Evolutionary conservation across 2,797 vertebrate species (phyloP).

Genomic region (Phyllotis vaccarum): DNA sequence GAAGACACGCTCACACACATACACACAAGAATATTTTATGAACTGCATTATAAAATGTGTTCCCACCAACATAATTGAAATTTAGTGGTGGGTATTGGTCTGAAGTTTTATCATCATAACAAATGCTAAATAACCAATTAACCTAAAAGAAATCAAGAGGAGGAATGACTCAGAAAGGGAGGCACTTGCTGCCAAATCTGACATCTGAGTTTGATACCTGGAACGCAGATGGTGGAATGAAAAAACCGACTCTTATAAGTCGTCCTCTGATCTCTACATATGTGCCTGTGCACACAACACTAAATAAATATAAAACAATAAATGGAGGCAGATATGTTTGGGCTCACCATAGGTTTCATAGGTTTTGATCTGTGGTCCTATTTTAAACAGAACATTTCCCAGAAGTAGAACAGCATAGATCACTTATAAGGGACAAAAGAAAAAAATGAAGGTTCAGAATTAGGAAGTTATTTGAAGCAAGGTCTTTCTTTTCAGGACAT

Average conservation of each 20-base stretch:
- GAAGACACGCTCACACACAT: rapidly evolving
- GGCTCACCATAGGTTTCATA: not conserved
- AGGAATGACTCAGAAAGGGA: not conserved
- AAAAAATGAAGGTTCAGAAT: not conserved
- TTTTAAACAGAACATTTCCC: not conserved
- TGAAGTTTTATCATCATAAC: too few relatives aligned
- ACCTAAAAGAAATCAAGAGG: not conserved
- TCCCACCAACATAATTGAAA: not conserved
- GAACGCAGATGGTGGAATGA: not conserved
- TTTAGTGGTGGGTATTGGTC: not conserved
- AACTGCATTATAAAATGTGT: not conserved
- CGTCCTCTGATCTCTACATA: not conserved
- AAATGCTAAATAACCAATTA: not conserved
- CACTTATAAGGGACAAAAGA: too few relatives aligned
- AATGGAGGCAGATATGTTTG: not conserved
- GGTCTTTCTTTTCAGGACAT: not conserved
- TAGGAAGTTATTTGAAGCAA: not conserved
- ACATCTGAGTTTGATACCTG: not conserved
- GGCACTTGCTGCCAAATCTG: too few relatives aligned
- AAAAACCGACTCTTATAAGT: not conserved
- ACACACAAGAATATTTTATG: not conserved
- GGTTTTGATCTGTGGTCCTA: not conserved
- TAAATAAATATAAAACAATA: not conserved
- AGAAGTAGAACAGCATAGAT: not conserved
- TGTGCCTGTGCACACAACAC: not conserved